phyloP scores from a whole-genome alignment of 1,140 invertebrate genomes.

The Aphaenogaster rudis region DNA sequence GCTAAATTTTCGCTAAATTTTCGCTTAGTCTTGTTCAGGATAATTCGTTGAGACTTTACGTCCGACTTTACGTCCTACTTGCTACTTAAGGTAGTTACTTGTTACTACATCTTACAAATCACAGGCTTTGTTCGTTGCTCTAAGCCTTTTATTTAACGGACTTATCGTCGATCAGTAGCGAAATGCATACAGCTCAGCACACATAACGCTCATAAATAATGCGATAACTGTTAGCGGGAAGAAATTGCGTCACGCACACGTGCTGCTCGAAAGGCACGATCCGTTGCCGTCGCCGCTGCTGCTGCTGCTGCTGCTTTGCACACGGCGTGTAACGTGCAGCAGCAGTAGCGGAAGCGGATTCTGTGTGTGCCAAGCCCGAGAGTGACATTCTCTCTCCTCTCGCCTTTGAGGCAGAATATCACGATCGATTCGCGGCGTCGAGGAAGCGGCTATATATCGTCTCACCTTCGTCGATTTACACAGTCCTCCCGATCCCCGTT shows the following conservation, averaged over 20 bases:
- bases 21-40: background rate
- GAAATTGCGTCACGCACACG: conserved; percentile 52
- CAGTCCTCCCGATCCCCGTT: background rate
- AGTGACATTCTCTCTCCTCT: conserved; percentile 61
- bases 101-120: conserved; percentile 13
- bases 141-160: conserved; percentile 14
- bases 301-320: conserved; percentile 40
- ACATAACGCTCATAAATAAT: conserved; percentile 51
- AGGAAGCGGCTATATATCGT: conserved; percentile 58
- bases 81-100: background rate
- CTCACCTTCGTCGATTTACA: conserved; percentile 60
- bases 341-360: conserved; percentile 45
- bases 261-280: conserved; percentile 3
- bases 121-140: background rate
- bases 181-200: conserved; percentile 20
- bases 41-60: background rate
- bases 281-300: background rate
- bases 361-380: conserved; percentile 50
- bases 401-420: conserved; percentile 63
- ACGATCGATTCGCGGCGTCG: conserved; percentile 58
- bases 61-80: background rate
- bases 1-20: background rate
- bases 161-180: background rate
- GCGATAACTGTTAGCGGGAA: conserved; percentile 49
- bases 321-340: conserved; percentile 39